A percentile compares a stretch with the other conserved stretches of the same genome.
Evolutionary conservation across 2,113 vertebrate species (phyloP).

Genomic region (Planiliza haematocheilus): DNA sequence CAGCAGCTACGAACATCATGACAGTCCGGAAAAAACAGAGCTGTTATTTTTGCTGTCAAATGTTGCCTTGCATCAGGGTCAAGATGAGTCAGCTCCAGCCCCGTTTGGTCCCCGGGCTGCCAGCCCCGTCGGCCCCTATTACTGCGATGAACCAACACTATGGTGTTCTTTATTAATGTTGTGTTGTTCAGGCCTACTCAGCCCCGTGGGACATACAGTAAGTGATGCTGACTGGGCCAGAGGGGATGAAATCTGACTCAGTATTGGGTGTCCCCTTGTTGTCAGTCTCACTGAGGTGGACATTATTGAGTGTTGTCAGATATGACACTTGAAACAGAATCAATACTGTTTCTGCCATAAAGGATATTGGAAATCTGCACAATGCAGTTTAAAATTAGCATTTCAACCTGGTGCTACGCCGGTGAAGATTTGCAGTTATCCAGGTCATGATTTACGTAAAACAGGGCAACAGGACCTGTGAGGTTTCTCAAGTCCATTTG

Average conservation of each 20-base stretch:
- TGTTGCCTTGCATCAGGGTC: conserved; percentile 62
- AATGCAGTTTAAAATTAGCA: neutral
- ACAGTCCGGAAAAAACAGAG: conserved; percentile 21
- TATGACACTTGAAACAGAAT: conserved; percentile 68
- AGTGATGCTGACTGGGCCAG: conserved; percentile 53
- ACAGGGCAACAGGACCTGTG: no score
- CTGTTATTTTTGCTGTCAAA: conserved; percentile 64
- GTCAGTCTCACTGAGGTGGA: conserved; percentile 57
- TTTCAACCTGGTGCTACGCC: neutral
- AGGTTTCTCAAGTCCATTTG: no score
- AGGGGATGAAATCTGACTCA: conserved; percentile 58
- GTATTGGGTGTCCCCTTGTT: conserved; percentile 67
- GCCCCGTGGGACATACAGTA: conserved; percentile 33
- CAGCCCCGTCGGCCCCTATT: conserved; percentile 55
- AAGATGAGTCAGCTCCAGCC: conserved; percentile 57
- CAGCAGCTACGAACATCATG: neutral
- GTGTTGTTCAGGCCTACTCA: conserved; percentile 20
- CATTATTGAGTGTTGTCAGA: conserved; percentile 69
- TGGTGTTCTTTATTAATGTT: conserved; percentile 51
- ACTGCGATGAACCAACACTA: conserved; percentile 52
- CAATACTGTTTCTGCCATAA: conserved; percentile 52
- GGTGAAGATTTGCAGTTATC: no score
- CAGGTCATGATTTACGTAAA: no score
- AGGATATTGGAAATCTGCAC: conserved; percentile 23
- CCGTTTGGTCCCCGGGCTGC: conserved; percentile 35